Evolutionary conservation across 2,888 invertebrate species (phyloP), one percentile per base, ranked within the genome.

Genomic region (Bombylius major): DNA sequence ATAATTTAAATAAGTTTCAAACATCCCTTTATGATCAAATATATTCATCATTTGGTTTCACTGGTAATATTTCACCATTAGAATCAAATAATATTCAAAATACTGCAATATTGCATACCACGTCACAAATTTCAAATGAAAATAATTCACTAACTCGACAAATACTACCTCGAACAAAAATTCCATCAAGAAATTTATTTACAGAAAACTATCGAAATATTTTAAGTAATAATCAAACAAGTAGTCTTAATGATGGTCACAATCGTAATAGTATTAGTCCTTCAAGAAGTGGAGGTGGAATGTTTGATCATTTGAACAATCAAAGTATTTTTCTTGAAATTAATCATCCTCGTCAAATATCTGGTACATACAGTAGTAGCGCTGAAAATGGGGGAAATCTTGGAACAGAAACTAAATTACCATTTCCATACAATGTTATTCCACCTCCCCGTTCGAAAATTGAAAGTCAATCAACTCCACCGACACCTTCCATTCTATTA

Each of bases 401-500:
- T 5, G 59, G 55, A 4, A 53, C 59, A 8, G 62, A 64, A 32
- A 61, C 60, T 14, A 62, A 61, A 60, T 58, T 65, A 5, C 62
- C 65, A 5, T 77, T 77, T 60, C 76, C 76, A 14, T 78, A 78
- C 58, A 78, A 77, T 56, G 71, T 77, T 4, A 75, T 78, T 60
- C 80, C 80, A 31, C 80, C 82, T 13, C 78, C 82, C 4, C 78
- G 82, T 65, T 79, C 79, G 8, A 81, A 82, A 60, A 63, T 67
- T n/a, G 67, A 67, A 54, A 64, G 65, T 50, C 57, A 62, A 13
- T 60, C 62, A 39, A 64, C 63, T 13, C 63, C 63, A 31, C 63
- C 63, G 23, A 62, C 63, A 6, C 63, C 64, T 0, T 61, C 61
- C 12, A 57, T 62, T 32, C 55, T 60, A 45, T 55, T 61, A 14